phyloP scores from a whole-genome alignment of 1,140 invertebrate species.

The Drosophila varians region DNA sequence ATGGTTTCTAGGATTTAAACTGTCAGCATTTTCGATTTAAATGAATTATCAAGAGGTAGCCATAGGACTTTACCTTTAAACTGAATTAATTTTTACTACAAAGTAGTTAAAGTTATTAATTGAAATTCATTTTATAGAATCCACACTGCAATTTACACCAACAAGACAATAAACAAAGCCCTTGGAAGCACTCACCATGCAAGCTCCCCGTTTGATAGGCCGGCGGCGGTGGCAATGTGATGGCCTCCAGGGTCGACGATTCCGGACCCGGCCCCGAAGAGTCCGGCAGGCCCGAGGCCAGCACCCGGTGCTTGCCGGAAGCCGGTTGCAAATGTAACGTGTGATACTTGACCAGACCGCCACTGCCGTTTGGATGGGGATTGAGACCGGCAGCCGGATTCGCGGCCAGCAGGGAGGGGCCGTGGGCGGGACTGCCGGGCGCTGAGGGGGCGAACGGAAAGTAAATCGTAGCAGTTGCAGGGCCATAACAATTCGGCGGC shows the following conservation, averaged over 20 bases:
- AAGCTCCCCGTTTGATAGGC: constrained; percentile 80
- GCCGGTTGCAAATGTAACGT: constrained; percentile 80
- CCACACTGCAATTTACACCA: background rate
- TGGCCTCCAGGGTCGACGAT: constrained; percentile 52
- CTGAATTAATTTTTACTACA: no score
- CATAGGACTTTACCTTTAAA: no score
- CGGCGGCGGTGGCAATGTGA: constrained; percentile 74
- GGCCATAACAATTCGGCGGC: constrained; percentile 69
- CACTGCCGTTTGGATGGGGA: constrained; percentile 12
- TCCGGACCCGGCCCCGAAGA: constrained; percentile 7
- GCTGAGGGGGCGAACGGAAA: constrained; percentile 71
- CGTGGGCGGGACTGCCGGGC: constrained; percentile 36
- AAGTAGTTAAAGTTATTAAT: background rate
- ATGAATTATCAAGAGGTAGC: background rate
- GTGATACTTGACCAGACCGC: constrained; percentile 73
- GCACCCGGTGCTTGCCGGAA: constrained; percentile 57
- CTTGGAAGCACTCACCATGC: constrained; percentile 64
- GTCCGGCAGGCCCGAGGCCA: constrained; percentile 34
- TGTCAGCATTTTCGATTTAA: background rate
- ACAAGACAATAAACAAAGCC: constrained; percentile 3
- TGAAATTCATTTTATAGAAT: background rate
- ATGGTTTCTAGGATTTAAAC: background rate
- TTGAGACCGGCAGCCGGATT: constrained; percentile 5
- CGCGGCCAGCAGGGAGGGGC: constrained; percentile 16
- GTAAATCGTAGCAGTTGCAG: constrained; percentile 77